Percentiles rank a stretch among this genome's conserved stretches.
Evolutionary conservation across 2,113 vertebrate genomes (phyloP).

Genomic region (Phalacrocorax brasilianus): DNA sequence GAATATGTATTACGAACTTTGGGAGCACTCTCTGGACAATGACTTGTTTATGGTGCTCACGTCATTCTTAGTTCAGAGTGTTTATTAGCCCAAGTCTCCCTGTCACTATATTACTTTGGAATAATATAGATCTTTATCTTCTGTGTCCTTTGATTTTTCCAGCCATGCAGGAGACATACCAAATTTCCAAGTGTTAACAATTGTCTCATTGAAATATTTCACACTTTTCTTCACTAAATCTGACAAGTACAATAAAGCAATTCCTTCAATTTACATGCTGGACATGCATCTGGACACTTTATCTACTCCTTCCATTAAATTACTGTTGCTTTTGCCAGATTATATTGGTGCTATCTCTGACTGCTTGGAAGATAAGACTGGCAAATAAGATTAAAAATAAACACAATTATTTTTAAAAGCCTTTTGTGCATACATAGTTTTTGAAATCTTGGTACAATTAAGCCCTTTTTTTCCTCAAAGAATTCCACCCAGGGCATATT

Average conservation of each 20-base stretch:
- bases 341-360: constrained; percentile 55
- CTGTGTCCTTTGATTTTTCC: constrained; percentile 4
- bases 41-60: constrained; percentile 46
- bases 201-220: constrained; percentile 33
- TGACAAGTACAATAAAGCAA: constrained; percentile 17
- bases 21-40: constrained; percentile 9
- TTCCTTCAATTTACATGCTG: constrained; percentile 57
- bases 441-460: constrained; percentile 2
- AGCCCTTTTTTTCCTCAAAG: neutral
- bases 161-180: neutral
- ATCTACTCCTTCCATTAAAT: constrained; percentile 63
- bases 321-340: constrained; percentile 54
- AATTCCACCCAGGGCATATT: neutral
- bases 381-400: constrained; percentile 65
- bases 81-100: constrained; percentile 29
- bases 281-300: constrained; percentile 42
- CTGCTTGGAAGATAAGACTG: constrained; percentile 49
- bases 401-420: constrained; percentile 63
- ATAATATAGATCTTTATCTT: constrained; percentile 2
- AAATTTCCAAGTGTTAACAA: neutral
- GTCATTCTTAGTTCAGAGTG: constrained; percentile 44
- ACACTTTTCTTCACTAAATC: constrained; percentile 12
- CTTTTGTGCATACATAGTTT: constrained; percentile 23
- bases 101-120: constrained; percentile 25
- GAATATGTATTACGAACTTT: neutral